Conservation (phyloP, 2,888 invertebrate species). For the Tenthredo notha region DNA sequence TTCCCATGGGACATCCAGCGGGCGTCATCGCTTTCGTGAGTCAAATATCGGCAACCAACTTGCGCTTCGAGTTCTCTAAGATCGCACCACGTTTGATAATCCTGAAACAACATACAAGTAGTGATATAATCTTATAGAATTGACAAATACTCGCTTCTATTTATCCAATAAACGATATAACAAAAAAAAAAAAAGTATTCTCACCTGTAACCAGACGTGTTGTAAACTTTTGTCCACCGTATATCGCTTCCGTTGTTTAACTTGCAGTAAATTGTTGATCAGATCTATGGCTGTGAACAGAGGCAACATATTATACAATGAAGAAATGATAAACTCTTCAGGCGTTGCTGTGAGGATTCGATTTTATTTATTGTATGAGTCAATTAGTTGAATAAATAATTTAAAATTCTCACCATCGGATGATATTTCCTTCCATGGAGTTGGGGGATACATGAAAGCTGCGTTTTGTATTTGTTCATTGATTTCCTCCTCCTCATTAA, state of each 20-base stretch:
- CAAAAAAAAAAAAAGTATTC: conserved; percentile 55
- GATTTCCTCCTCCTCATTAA: conserved; percentile 99
- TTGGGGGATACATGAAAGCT: conserved; percentile 99
- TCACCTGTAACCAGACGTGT: conserved; percentile 97
- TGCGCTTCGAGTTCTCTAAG: conserved; percentile 90
- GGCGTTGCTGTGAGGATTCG: neutral
- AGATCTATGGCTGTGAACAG: conserved; percentile 93
- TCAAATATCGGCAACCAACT: conserved; percentile 90
- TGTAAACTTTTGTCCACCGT: conserved; percentile 97
- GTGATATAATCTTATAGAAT: conserved; percentile 28
- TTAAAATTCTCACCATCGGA: conserved; percentile 84
- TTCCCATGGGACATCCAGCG: conserved; percentile 86
- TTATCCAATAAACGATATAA: neutral
- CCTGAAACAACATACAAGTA: conserved; percentile 78
- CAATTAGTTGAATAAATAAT: conserved; percentile 37
- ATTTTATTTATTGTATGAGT: neutral
- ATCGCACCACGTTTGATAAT: conserved; percentile 97
- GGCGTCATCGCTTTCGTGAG: conserved; percentile 96
- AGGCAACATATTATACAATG: neutral
- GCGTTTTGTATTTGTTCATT: conserved; percentile 99
- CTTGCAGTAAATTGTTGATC: conserved; percentile 98
- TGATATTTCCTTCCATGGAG: conserved; percentile 98
- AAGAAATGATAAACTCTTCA: neutral
- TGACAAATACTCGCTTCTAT: neutral
- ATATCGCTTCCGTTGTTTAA: conserved; percentile 95